These are phyloP conservation scores for Iphiclides podalirius DNA, from an alignment of 2,888 invertebrate species.

Conservation along the genomic window DNA sequence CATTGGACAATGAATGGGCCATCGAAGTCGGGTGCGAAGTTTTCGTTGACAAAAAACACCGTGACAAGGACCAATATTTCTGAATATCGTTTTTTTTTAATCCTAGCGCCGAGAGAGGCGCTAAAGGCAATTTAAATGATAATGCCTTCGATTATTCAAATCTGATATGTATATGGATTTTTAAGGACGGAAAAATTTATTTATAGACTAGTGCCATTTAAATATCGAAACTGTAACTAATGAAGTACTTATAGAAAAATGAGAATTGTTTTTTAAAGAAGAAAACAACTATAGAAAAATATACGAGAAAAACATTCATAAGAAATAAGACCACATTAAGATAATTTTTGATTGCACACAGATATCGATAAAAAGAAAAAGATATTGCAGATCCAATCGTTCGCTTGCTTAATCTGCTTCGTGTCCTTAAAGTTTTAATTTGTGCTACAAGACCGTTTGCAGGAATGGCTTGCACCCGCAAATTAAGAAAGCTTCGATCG, in stretches of 20 bases:
- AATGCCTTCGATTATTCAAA: constrained; percentile 57
- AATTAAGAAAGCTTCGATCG: constrained; percentile 57
- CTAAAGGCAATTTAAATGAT: constrained; percentile 66
- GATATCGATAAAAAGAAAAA: too few species aligned
- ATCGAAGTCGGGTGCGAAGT: constrained; percentile 45
- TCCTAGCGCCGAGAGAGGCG: constrained; percentile 66
- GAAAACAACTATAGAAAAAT: too few species aligned
- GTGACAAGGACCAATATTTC: constrained; percentile 56
- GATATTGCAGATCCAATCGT: constrained; percentile 31
- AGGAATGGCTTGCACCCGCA: constrained; percentile 7
- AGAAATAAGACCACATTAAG: too few species aligned
- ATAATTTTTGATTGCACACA: too few species aligned
- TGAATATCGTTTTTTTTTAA: constrained; percentile 34
- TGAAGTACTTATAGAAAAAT: constrained; percentile 13
- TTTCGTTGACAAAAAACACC: constrained; percentile 43
- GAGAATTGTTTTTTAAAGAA: too few species aligned
- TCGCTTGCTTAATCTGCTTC: constrained; percentile 33
- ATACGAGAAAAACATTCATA: too few species aligned
- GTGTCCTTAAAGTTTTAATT: too few species aligned
- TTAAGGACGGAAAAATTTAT: constrained; percentile 35
- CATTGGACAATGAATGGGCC: constrained; percentile 58
- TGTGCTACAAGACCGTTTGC: too few species aligned
- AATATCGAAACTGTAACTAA: constrained; percentile 1
- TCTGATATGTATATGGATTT: constrained; percentile 41
- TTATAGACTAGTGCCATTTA: constrained; percentile 3